Conservation (phyloP, 2,888 invertebrate species). For the Byasa hedistus region DNA sequence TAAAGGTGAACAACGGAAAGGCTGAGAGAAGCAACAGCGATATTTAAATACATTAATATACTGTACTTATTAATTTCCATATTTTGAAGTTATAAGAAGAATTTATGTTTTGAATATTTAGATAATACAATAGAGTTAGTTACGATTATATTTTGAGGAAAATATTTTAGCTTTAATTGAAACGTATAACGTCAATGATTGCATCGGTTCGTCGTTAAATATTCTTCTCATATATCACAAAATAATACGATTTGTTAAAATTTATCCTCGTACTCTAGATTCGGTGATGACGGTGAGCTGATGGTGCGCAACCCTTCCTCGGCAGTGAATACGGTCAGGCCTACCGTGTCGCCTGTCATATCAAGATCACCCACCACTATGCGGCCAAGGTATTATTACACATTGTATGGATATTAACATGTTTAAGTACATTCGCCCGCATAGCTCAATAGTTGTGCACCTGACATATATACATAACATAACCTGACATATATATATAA, state of each 20-base stretch:
- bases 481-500: too few species aligned
- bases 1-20: too few species aligned
- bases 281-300: conserved; percentile 60
- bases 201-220: background rate
- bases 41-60: too few species aligned
- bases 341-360: conserved; percentile 37
- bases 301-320: conserved; percentile 59
- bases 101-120: too few species aligned
- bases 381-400: conserved; percentile 34
- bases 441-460: too few species aligned
- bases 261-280: conserved; percentile 47
- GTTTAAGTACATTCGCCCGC: background rate
- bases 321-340: conserved; percentile 43
- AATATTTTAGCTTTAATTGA: too few species aligned
- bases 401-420: background rate
- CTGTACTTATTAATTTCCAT: too few species aligned
- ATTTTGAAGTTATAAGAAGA: too few species aligned
- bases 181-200: background rate
- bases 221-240: background rate
- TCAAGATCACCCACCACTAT: conserved; percentile 35
- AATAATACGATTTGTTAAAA: background rate
- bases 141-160: too few species aligned
- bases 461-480: too few species aligned
- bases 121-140: too few species aligned
- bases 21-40: too few species aligned